Percentiles rank a stretch among this genome's conserved stretches.
Conservation (phyloP, 2,113 vertebrate genomes). For the Propithecus coquereli region DNA sequence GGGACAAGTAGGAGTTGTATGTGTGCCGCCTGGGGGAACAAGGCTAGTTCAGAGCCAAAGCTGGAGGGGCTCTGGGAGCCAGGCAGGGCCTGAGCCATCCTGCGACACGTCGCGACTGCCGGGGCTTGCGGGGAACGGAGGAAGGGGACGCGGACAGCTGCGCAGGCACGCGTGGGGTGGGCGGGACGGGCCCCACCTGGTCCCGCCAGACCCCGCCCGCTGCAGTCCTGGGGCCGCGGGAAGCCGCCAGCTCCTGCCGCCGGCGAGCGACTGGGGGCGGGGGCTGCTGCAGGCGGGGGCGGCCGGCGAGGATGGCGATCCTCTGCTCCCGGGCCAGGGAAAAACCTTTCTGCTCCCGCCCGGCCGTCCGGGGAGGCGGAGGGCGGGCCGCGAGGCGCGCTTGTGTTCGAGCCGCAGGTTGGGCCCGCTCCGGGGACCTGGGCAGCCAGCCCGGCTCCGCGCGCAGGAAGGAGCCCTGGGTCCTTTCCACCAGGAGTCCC, state of each 20-base stretch:
- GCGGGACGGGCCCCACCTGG: background rate
- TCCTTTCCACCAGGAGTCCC: background rate
- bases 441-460: background rate
- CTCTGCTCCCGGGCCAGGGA: background rate
- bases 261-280: no score
- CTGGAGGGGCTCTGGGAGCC: background rate
- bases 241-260: background rate
- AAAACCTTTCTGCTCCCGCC: background rate
- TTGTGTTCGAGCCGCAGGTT: background rate
- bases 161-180: no score
- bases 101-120: no score
- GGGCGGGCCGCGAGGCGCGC: background rate
- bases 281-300: background rate
- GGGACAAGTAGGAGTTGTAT: background rate
- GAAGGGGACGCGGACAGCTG: background rate
- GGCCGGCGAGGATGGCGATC: background rate
- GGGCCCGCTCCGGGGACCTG: background rate
- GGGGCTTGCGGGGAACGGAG: no score
- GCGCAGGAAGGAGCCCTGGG: background rate
- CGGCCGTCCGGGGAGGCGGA: background rate
- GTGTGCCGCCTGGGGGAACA: no score
- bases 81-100: background rate
- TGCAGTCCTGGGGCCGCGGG: accelerated
- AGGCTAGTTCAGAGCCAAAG: background rate
- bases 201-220: no score